Conservation (phyloP, 2,888 invertebrate genomes). For the Platypus cylindrus region DNA sequence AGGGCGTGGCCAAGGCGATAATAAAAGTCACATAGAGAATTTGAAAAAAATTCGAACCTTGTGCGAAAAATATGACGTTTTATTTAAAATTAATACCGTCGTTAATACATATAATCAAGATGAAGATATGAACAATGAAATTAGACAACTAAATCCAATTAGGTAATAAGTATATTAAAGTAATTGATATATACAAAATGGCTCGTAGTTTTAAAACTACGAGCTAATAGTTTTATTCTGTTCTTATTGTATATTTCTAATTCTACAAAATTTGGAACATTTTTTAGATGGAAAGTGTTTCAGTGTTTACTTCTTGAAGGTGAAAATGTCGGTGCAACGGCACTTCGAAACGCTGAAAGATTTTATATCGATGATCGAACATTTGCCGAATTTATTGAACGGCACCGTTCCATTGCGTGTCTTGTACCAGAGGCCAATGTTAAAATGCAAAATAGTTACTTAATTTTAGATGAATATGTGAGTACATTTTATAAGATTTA, state of each 20-base stretch:
- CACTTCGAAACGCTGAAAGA: conserved; percentile 34
- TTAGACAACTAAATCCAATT: conserved; percentile 32
- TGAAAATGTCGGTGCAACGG: conserved; percentile 37
- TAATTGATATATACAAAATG: no score
- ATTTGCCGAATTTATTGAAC: conserved; percentile 34
- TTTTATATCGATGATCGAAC: conserved; percentile 36
- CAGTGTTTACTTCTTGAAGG: conserved; percentile 40
- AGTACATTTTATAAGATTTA: conserved; percentile 17
- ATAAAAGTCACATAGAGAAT: conserved; percentile 33
- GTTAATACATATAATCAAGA: conserved; percentile 38
- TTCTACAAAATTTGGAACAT: no score
- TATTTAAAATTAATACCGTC: conserved; percentile 42
- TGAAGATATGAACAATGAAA: conserved; percentile 36
- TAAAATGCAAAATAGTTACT: conserved; percentile 40
- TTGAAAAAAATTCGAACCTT: conserved; percentile 33
- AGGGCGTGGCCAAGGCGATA: conserved; percentile 34
- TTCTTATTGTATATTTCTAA: no score
- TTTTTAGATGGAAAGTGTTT: conserved; percentile 35
- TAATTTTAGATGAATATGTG: conserved; percentile 41
- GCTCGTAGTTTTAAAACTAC: no score
- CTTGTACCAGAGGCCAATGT: conserved; percentile 39
- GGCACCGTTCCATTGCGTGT: conserved; percentile 31
- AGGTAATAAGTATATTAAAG: conserved; percentile 28
- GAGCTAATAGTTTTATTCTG: no score
- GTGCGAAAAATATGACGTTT: conserved; percentile 35